phyloP scores from a whole-genome alignment of 2,888 invertebrate genomes.

The Acanthosepion pharaonis region DNA sequence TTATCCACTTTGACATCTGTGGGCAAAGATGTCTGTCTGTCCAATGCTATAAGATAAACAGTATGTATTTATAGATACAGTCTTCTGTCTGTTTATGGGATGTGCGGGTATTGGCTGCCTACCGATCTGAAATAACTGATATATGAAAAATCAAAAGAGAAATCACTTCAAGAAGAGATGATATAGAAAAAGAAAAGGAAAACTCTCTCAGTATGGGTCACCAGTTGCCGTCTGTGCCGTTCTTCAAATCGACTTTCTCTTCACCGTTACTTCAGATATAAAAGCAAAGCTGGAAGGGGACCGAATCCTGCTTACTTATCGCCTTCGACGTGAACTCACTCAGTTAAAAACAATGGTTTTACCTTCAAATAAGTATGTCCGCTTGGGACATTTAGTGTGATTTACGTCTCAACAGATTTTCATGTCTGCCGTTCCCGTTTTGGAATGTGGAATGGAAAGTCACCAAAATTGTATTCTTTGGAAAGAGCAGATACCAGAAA shows the following conservation, averaged over 20 bases:
- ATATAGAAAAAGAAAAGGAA: background rate
- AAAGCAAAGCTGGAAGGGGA: no score
- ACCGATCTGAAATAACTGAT: background rate
- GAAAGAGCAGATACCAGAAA: no score
- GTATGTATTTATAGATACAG: background rate
- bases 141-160: background rate
- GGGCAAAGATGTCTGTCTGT: background rate
- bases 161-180: background rate
- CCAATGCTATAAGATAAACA: background rate
- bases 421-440: no score
- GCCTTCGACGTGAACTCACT: no score
- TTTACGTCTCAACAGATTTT: no score
- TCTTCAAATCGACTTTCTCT: background rate
- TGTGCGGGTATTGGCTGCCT: background rate
- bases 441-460: no score
- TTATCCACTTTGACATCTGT: background rate
- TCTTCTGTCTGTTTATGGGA: background rate
- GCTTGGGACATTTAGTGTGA: no score
- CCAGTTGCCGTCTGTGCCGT: background rate
- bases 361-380: no score
- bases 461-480: no score
- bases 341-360: no score
- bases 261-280: no score
- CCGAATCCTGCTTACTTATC: no score
- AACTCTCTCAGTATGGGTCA: background rate